Conservation (phyloP, 2,888 invertebrate genomes). For the Xestia ashworthii region DNA sequence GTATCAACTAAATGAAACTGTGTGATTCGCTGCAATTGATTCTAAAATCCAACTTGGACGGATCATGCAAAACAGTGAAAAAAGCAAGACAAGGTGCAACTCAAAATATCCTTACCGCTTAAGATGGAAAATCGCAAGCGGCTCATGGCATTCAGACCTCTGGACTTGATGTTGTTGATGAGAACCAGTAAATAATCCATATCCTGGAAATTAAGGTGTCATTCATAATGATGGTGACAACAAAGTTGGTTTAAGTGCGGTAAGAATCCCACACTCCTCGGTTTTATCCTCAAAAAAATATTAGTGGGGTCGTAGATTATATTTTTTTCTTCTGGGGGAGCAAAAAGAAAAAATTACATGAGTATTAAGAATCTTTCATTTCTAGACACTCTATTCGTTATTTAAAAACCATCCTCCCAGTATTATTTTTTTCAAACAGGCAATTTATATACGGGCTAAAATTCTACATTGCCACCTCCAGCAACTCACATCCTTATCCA, state of each 20-base stretch:
- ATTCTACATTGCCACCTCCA: neutral
- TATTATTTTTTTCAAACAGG: too few species aligned
- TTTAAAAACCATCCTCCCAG: too few species aligned
- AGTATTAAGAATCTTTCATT: too few species aligned
- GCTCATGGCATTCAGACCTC: constrained; percentile 96
- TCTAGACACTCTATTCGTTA: too few species aligned
- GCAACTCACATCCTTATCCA: constrained; percentile 91
- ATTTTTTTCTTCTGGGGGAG: too few species aligned
- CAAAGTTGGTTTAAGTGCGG: neutral
- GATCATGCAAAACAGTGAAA: neutral
- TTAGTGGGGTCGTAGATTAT: too few species aligned
- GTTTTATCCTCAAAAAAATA: too few species aligned
- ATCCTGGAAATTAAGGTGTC: constrained; percentile 87
- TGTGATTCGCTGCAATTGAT: neutral
- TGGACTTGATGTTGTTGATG: constrained; percentile 90
- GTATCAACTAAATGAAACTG: neutral
- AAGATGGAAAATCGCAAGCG: constrained; percentile 97
- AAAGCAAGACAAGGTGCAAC: neutral
- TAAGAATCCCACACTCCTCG: neutral
- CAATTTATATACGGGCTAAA: neutral
- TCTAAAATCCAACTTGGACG: neutral
- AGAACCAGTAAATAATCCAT: constrained; percentile 94
- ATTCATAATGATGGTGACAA: neutral
- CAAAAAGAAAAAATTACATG: too few species aligned
- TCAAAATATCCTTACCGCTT: constrained; percentile 90